These are phyloP conservation scores for Lemur catta DNA, from an alignment of 2,797 vertebrate species.

Conservation along the genomic window DNA sequence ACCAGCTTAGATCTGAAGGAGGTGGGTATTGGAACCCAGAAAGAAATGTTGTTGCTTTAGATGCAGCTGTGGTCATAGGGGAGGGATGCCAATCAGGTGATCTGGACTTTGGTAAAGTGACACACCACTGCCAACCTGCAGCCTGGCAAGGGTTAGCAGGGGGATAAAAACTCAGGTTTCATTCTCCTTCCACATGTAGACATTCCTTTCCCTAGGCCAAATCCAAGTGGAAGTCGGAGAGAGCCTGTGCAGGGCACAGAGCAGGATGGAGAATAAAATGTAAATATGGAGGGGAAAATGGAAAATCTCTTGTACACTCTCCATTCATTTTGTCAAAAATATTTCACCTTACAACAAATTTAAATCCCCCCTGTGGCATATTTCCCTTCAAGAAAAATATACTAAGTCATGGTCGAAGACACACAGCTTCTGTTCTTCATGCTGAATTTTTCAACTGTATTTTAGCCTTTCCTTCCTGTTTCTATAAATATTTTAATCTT, in stretches of 20 bases:
- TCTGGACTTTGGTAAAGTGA: not conserved
- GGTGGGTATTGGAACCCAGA: not conserved
- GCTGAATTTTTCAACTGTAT: not conserved
- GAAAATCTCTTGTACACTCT: not conserved
- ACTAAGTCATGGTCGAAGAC: not conserved
- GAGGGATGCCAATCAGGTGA: not conserved
- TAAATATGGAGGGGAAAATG: not conserved
- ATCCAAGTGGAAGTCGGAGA: not conserved
- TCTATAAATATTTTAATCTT: not conserved
- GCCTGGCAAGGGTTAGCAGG: not conserved
- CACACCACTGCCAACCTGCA: not conserved
- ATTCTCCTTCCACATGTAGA: not conserved
- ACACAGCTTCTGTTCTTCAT: not conserved
- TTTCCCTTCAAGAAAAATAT: conserved; percentile 16
- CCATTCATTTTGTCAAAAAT: not conserved
- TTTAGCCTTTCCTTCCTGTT: not conserved
- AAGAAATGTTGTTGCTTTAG: not conserved
- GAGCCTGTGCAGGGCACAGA: not conserved
- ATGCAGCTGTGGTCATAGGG: not conserved
- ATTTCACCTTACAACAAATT: not conserved
- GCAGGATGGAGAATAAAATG: not conserved
- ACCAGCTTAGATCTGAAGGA: not conserved
- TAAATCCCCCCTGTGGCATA: not conserved
- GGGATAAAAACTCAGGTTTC: not conserved
- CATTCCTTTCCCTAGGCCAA: not conserved